phyloP scores from a whole-genome alignment of 2,113 vertebrate genomes.

The Chloropsis cyanopogon region DNA sequence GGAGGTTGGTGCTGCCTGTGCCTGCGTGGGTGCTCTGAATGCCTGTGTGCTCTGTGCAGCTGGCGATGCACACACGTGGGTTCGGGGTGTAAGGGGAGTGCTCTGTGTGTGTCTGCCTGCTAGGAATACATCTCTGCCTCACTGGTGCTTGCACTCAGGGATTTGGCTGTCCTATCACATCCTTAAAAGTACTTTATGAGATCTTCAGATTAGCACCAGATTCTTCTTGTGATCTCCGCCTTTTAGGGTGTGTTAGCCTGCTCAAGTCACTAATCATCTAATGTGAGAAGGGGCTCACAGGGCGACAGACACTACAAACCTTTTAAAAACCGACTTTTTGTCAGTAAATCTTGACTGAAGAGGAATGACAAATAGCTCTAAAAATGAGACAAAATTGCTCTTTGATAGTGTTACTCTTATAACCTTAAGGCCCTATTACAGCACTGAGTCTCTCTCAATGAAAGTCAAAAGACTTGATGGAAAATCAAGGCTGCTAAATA shows the following conservation, averaged over 20 bases:
- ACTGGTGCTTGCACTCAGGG: accelerated
- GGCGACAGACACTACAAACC: neutral
- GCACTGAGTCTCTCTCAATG: neutral
- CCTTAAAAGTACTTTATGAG: neutral
- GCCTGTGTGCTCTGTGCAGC: neutral
- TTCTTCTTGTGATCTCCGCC: neutral
- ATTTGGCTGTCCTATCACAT: neutral
- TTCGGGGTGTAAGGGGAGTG: too few species aligned
- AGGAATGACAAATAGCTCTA: neutral
- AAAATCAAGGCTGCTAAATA: neutral
- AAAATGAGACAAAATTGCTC: neutral
- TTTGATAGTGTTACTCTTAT: neutral
- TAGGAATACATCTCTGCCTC: neutral
- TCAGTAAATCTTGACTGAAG: neutral
- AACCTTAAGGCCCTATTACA: neutral
- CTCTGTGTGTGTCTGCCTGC: neutral
- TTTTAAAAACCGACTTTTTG: neutral
- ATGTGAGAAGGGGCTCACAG: neutral
- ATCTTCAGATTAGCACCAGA: neutral
- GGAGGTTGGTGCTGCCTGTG: neutral
- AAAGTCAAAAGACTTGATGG: neutral
- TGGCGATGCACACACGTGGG: accelerated
- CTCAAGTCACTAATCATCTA: neutral
- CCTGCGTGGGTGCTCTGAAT: accelerated
- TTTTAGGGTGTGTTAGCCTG: neutral